A percentile compares a stretch with the other conserved stretches of the same genome.
These are phyloP conservation scores for Arge pagana DNA, from an alignment of 2,888 invertebrate genomes.

Conservation along the genomic window DNA sequence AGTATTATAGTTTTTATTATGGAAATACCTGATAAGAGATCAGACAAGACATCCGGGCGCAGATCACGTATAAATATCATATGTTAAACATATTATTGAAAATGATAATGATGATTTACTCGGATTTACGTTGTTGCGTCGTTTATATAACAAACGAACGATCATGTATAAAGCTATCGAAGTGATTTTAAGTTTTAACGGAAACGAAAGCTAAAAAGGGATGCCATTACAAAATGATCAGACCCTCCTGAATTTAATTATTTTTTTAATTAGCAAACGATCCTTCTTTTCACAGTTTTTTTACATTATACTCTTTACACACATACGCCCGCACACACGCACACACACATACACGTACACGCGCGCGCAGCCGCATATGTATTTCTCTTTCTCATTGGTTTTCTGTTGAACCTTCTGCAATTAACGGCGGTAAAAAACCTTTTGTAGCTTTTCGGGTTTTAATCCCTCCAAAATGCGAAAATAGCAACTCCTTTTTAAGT, in stretches of 20 bases:
- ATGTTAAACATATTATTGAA: no score
- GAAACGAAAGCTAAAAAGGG: conserved; percentile 41
- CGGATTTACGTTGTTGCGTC: conserved; percentile 57
- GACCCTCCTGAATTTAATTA: conserved; percentile 41
- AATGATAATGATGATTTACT: no score
- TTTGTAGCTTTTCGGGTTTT: no score
- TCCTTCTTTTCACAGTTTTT: conserved; percentile 35
- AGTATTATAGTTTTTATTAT: conserved; percentile 56
- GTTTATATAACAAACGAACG: no score
- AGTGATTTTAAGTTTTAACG: conserved; percentile 57
- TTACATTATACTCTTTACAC: conserved; percentile 31
- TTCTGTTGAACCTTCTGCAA: conserved; percentile 14
- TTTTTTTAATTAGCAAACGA: conserved; percentile 29
- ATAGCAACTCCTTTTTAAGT: no score
- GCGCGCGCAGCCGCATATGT: no score
- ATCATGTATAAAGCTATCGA: conserved; percentile 58
- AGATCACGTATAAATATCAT: conserved; percentile 44
- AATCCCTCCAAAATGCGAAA: no score
- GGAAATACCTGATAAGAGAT: conserved; percentile 49
- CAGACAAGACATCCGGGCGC: conserved; percentile 48
- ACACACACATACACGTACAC: no score
- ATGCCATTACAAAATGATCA: conserved; percentile 51
- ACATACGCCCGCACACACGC: no score
- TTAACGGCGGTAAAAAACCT: no score
- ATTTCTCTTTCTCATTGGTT: no score